Evolutionary conservation across 2,113 vertebrate genomes (phyloP).

Genomic region (Pteruthius melanotis): DNA sequence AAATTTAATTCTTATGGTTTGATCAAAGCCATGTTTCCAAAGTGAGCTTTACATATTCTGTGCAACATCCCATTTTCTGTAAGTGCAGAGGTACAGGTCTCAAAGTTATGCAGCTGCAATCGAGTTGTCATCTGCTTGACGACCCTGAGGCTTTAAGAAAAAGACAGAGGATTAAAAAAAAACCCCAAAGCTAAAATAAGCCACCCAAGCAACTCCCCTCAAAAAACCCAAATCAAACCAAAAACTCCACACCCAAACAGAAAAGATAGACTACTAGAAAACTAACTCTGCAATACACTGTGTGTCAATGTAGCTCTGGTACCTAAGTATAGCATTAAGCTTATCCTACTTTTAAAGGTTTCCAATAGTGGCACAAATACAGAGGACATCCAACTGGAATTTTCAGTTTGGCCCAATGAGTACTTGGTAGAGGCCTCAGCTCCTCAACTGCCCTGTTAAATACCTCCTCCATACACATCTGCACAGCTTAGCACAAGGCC

Average conservation of each 20-base stretch:
- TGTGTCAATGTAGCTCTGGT: neutral
- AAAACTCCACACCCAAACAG: neutral
- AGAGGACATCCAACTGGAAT: neutral
- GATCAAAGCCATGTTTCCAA: slow-evolving; percentile 36
- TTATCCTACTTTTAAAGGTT: neutral
- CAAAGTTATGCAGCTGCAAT: slow-evolving; percentile 84
- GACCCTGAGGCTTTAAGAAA: slow-evolving; percentile 91
- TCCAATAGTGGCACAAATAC: neutral
- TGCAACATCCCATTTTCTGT: neutral
- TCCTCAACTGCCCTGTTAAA: neutral
- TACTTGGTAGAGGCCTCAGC: neutral
- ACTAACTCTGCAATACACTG: neutral
- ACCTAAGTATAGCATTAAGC: neutral
- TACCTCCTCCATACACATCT: neutral
- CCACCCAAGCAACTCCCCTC: neutral
- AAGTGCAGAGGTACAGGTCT: neutral
- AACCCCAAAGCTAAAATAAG: neutral
- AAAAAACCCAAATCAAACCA: neutral
- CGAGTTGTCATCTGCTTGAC: slow-evolving; percentile 81
- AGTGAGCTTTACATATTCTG: neutral
- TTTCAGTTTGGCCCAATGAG: neutral
- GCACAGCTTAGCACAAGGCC: neutral
- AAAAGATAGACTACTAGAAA: neutral
- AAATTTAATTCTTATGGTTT: slow-evolving; percentile 30
- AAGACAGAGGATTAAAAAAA: too few relatives aligned